phyloP scores from a whole-genome alignment of 2,888 invertebrate species.

The Eulithis prunata region DNA sequence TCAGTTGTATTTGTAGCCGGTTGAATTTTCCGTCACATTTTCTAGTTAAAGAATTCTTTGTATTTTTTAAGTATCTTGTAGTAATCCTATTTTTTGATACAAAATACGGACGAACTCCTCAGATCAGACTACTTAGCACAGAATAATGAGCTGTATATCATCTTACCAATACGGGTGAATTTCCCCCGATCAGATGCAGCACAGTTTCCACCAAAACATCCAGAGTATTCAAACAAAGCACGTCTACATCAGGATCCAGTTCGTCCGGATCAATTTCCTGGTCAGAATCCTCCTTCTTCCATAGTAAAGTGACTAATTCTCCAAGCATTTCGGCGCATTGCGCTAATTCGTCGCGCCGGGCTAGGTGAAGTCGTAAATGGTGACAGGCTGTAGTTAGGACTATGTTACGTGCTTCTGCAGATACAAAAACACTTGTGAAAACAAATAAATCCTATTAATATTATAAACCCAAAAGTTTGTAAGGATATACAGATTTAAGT shows the following conservation, averaged over 20 bases:
- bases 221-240: conserved; percentile 90
- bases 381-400: conserved; percentile 93
- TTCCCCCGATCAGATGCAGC: conserved; percentile 91
- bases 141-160: conserved; percentile 24
- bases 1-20: too few relatives aligned
- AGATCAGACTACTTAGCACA: neutral
- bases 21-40: too few relatives aligned
- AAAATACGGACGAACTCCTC: too few relatives aligned
- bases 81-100: too few relatives aligned
- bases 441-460: too few relatives aligned
- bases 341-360: conserved; percentile 91
- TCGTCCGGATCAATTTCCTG: conserved; percentile 71
- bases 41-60: too few relatives aligned
- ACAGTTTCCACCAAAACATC: conserved; percentile 95
- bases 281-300: conserved; percentile 82
- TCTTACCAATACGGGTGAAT: conserved; percentile 86
- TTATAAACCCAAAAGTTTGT: too few relatives aligned
- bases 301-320: conserved; percentile 88
- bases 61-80: too few relatives aligned
- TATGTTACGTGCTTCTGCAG: conserved; percentile 92
- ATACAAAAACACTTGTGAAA: neutral
- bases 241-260: conserved; percentile 90
- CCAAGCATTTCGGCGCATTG: conserved; percentile 94
- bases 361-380: conserved; percentile 92
- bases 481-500: too few relatives aligned